Conservation (phyloP, 2,113 vertebrate species). For the Takifugu bimaculatus region DNA sequence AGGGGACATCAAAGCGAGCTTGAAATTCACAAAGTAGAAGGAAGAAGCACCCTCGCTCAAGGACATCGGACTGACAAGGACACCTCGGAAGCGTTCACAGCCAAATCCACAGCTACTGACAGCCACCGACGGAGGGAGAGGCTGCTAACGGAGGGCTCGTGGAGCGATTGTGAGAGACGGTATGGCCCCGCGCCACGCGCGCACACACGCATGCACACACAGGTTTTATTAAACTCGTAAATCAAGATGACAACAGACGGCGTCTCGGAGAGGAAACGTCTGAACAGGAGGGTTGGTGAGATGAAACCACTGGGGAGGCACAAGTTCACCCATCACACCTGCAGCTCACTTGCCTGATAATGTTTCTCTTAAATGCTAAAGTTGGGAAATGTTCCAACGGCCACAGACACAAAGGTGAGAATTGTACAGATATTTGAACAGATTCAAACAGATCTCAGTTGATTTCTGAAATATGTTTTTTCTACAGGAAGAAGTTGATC, state of each 20-base stretch:
- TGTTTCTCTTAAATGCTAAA: too few species aligned
- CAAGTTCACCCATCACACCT: constrained; percentile 21
- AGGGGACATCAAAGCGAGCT: constrained; percentile 62
- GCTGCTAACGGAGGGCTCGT: constrained; percentile 61
- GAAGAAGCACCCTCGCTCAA: constrained; percentile 59
- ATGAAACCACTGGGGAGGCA: constrained; percentile 37
- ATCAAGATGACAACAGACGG: constrained; percentile 67
- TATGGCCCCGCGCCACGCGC: constrained; percentile 63
- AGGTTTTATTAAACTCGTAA: constrained; percentile 74
- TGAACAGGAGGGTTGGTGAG: constrained; percentile 68
- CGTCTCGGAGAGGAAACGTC: constrained; percentile 65
- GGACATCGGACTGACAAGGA: constrained; percentile 67
- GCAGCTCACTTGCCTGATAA: not conserved
- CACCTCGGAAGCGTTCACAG: constrained; percentile 59
- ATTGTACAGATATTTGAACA: too few species aligned
- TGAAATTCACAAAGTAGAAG: constrained; percentile 67
- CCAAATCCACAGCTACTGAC: constrained; percentile 68
- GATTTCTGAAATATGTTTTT: too few species aligned
- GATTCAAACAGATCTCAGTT: too few species aligned
- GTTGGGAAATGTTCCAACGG: too few species aligned
- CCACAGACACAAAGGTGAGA: too few species aligned
- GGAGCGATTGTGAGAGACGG: constrained; percentile 71
- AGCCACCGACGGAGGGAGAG: constrained; percentile 54
- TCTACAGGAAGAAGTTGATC: too few species aligned
- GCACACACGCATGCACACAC: constrained; percentile 39